Conservation (phyloP, 2,797 vertebrate species). For the Peromyscus eremicus region DNA sequence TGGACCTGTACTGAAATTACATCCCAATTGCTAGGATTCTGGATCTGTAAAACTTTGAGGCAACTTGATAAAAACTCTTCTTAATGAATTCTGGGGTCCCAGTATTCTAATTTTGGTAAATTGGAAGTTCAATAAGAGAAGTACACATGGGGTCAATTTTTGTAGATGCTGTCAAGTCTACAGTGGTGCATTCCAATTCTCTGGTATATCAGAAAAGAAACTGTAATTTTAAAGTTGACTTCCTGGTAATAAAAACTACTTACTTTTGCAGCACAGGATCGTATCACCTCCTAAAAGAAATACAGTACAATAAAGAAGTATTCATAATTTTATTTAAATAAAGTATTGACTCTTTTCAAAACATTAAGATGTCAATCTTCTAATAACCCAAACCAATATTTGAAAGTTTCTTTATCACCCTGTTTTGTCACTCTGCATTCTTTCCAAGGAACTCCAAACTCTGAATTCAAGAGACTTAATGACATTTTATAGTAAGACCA, state of each 20-base stretch:
- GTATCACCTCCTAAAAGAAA: constrained; percentile 79
- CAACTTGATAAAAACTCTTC: neutral
- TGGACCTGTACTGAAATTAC: neutral
- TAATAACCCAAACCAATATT: constrained; percentile 24
- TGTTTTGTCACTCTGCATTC: neutral
- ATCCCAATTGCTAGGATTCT: neutral
- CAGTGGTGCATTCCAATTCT: neutral
- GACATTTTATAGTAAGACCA: neutral
- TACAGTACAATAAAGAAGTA: constrained; percentile 50
- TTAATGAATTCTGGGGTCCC: neutral
- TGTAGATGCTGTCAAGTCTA: neutral
- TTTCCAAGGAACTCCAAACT: constrained; percentile 22
- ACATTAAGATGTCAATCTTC: constrained; percentile 54
- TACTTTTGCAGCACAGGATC: constrained; percentile 74
- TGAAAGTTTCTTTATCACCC: neutral
- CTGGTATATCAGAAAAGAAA: constrained; percentile 16
- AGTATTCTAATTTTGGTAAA: constrained; percentile 34
- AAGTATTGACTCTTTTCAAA: constrained; percentile 43
- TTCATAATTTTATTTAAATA: constrained; percentile 60
- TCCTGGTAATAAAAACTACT: constrained; percentile 53
- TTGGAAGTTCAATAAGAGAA: neutral
- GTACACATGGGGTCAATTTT: neutral
- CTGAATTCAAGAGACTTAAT: constrained; percentile 15
- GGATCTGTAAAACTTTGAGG: constrained; percentile 3
- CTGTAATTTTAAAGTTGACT: constrained; percentile 22